Evolutionary conservation across 37 sponge, comb jelly and placozoan species (phyloP), one percentile per base, ranked within the genome.

Genomic region (Geodia barretti): DNA sequence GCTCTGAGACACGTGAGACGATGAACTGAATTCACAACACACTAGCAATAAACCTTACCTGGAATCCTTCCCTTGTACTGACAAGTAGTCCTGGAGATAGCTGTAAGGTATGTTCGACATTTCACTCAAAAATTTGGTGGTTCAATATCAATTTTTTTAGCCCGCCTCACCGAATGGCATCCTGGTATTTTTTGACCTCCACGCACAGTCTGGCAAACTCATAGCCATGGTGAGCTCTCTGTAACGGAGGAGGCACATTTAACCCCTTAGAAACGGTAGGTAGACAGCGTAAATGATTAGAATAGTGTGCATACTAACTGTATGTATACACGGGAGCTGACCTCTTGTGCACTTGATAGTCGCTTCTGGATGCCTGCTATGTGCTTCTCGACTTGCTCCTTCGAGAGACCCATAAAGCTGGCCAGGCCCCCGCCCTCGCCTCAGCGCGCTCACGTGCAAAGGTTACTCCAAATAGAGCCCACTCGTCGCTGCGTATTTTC

Each of bases 331-430:
- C 35, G 54, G 5, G 1, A 20, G n/a, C 60, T 5, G 72, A 82
- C 88, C 88, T 88, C 88, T 68, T 31, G 69, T 20, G 72, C 70
- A 43, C 64, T 80, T 37, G 39, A 19, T 19, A 88, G 73, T 9
- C 76, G 33, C 64, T 63, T 75, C 59, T 83, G 38, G 28, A 88
- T 68, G 28, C 89, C 63, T 24, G 84, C 64, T 36, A 88, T 77
- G 62, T 88, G 89, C 58, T 79, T 47, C 77, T 83, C 78, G 59
- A 88, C 89, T 47, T 88, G 89, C 60, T 79, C 67, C 61, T 78
- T 83, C 28, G 79, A 73, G 38, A 83, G 42, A 7, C 72, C 71
- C 89, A 88, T 88, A n/a, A n/a, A n/a, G n/a, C n/a, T n/a, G n/a
- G n/a, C n/a, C n/a, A 66, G 31, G 67, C 20, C 20, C 60, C 60